Conservation (phyloP, 2,113 vertebrate genomes). For the Aldabrachelys gigantea region DNA sequence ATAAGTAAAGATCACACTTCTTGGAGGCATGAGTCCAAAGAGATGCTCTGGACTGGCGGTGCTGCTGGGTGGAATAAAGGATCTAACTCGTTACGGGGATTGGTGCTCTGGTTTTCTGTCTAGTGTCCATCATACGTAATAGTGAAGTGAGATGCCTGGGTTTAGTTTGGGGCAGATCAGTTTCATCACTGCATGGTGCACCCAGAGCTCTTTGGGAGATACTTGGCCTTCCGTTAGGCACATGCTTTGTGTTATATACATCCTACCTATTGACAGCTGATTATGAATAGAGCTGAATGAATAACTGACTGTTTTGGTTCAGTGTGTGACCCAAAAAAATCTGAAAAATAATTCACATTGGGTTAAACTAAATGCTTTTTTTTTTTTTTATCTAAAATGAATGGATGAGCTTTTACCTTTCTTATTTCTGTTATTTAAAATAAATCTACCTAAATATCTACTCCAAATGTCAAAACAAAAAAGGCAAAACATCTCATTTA, state of each 20-base stretch:
- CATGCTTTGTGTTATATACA: neutral
- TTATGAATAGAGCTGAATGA: neutral
- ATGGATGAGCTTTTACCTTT: no score
- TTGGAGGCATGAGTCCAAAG: neutral
- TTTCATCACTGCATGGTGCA: neutral
- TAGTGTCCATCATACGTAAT: neutral
- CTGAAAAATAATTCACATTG: no score
- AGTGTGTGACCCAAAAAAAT: no score
- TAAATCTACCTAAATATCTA: no score
- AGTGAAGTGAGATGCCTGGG: neutral
- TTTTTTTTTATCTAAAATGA: no score
- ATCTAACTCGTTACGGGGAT: rapidly evolving
- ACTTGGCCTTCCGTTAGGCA: neutral
- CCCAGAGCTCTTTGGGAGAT: neutral
- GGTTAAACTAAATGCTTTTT: no score
- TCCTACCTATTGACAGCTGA: neutral
- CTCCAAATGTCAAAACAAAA: no score
- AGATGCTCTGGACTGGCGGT: conserved; percentile 38
- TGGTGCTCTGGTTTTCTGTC: neutral
- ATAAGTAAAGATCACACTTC: neutral
- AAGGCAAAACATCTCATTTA: no score
- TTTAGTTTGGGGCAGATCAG: neutral
- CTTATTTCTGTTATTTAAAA: no score
- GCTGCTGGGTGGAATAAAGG: neutral
- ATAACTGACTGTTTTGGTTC: no score